Evolutionary conservation across 2,113 vertebrate genomes (phyloP), one percentile per base, ranked within the genome.

Genomic region (Cichladusa arquata): DNA sequence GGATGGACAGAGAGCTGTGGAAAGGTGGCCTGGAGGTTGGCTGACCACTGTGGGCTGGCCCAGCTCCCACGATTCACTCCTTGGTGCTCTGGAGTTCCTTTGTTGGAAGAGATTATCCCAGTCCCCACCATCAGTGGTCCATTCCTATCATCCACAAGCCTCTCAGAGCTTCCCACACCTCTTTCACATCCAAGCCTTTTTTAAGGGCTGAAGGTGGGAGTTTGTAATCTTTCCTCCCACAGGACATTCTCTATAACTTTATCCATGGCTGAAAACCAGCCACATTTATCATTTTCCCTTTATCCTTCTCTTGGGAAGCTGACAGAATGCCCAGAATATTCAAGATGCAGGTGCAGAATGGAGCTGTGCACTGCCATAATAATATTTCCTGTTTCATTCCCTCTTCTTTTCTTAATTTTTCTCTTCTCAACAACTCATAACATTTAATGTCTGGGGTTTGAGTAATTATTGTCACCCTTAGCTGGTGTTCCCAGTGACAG

Each of bases 261-360:
- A 28, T 88, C 65, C 26, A 4, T 65, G 44, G 20, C 64, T 86
- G 28, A 24, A 64, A 80, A 60, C 9, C 1, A 0, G 11, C 15
- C 74, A 45, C 20, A 33, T 19, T 54, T 48, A 22, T 47, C 20
- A 23, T 26, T 67, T 88, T 6, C 31, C 38, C 23, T 18, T 5
- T 50, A 33, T 48, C 56, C 45, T 64, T 36, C 42, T 29, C 7
- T 36, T 20, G 10, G 64, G 57, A 85, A 64, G 19, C 9, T 14
- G 33, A 47, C 0, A 0, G 40, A 71, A 14, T n/a, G 7, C 57
- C 26, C 26, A 4, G 56, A 54, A 53, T 64, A 76, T n/a, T 69
- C 36, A 47, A 80, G 77, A 40, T 26, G 31, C 54, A 44, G 16
- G 16, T 66, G 17, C 51, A 62, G 51, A 71, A 17, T 22, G 47